Conservation (phyloP, 1,140 invertebrate genomes). For the Eupristina koningsbergeri region DNA sequence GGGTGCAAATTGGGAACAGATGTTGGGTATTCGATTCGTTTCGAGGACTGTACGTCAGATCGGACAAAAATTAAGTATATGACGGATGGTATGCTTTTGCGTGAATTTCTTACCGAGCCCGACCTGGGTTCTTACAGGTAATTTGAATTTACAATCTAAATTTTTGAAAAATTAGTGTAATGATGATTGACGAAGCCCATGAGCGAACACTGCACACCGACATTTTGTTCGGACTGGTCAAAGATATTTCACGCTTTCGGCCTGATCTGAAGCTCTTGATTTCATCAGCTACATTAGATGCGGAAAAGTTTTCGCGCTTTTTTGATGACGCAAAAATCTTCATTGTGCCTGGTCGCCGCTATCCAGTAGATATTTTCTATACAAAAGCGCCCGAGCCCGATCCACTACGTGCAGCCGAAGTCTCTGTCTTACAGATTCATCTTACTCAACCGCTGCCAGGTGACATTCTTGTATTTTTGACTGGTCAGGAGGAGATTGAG, state of each 20-base stretch:
- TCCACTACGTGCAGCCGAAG: slow-evolving; percentile 97
- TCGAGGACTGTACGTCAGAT: slow-evolving; percentile 98
- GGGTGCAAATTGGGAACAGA: slow-evolving; percentile 97
- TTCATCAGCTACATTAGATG: slow-evolving; percentile 98
- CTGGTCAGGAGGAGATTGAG: slow-evolving; percentile 97
- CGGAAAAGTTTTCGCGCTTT: slow-evolving; percentile 97
- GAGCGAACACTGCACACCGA: slow-evolving; percentile 98
- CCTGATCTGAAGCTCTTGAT: slow-evolving; percentile 97
- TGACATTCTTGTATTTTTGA: slow-evolving; percentile 97
- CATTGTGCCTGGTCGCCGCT: slow-evolving; percentile 91
- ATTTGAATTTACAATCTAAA: too few relatives aligned
- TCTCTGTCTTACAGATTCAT: slow-evolving; percentile 98
- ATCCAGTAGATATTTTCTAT: slow-evolving; percentile 97
- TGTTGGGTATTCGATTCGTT: slow-evolving; percentile 98
- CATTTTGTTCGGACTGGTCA: slow-evolving; percentile 97
- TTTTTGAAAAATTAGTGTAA: too few relatives aligned
- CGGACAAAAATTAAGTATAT: slow-evolving; percentile 99
- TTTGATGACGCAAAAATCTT: slow-evolving; percentile 99
- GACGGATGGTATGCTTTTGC: slow-evolving; percentile 98
- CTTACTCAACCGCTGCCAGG: slow-evolving; percentile 93
- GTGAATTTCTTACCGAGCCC: slow-evolving; percentile 98
- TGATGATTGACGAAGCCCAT: slow-evolving; percentile 99
- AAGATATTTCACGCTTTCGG: slow-evolving; percentile 96
- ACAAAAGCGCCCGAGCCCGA: slow-evolving; percentile 99
- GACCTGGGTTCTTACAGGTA: slow-evolving; percentile 93